Percentiles rank a stretch among this genome's conserved stretches.
Evolutionary conservation across 2,888 invertebrate species (phyloP).

Genomic region (Branchellion lobata): DNA sequence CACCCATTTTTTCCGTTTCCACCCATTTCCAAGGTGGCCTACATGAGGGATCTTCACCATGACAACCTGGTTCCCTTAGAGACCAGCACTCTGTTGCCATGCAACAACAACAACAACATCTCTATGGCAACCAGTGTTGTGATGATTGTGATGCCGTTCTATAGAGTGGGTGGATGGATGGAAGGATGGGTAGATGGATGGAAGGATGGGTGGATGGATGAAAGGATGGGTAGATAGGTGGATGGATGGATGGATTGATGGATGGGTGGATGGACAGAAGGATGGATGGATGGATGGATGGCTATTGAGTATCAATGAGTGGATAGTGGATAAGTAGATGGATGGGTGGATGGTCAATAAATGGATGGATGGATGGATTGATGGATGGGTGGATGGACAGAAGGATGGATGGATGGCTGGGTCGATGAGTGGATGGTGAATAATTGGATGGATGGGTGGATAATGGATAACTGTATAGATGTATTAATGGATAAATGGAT

Average conservation of each 20-base stretch:
- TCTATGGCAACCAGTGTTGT: slow-evolving; percentile 68
- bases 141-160: slow-evolving; percentile 75
- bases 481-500: too few species aligned
- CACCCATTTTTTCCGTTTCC: too few species aligned
- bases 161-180: slow-evolving; percentile 73
- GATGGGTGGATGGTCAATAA: too few species aligned
- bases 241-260: slow-evolving; percentile 70
- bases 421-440: too few species aligned
- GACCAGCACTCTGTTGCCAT: slow-evolving; percentile 67
- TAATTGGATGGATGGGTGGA: too few species aligned
- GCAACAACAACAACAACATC: slow-evolving; percentile 49
- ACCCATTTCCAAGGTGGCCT: too few species aligned
- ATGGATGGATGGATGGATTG: too few species aligned
- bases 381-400: too few species aligned
- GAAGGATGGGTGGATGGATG: slow-evolving; percentile 65
- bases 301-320: too few species aligned
- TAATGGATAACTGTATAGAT: too few species aligned
- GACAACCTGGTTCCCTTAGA: slow-evolving; percentile 74
- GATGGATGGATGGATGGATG: slow-evolving; percentile 68
- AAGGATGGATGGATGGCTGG: too few species aligned
- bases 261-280: slow-evolving; percentile 53
- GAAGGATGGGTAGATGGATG: slow-evolving; percentile 70
- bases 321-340: too few species aligned
- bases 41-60: slow-evolving; percentile 69
- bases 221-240: slow-evolving; percentile 74